Base-by-base conservation (phyloP, 2,797 vertebrate species). In the Martes flavigula region DNA sequence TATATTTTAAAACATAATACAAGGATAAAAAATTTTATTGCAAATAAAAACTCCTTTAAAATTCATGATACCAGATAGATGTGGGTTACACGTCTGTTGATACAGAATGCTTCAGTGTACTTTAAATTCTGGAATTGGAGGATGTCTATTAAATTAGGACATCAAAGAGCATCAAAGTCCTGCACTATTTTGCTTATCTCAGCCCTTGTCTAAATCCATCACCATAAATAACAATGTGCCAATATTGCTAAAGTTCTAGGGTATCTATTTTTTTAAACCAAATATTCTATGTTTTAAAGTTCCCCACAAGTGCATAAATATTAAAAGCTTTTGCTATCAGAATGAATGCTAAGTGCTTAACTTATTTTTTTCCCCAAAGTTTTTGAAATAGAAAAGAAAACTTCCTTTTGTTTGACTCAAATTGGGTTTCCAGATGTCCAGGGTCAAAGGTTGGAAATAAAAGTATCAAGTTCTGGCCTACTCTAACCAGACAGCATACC, bases 361-460 rank as follows among this genome's bases (percentile, higher is more conserved):
- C 72, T 75, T 77, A 98, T 97, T 98, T 98, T 98, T 30, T 27
- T 27, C 93, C 88, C 97, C 97, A 98, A 99, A 98, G 66, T 97
- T 99, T 99, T 98, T 98, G 98, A 98, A 99, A 99, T 97, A 99
- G 98, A 99, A 99, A 99, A 99, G 99, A 99, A 99, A 99, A 99
- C 99, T 99, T 99, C 99, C 99, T 99, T 98, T 95, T 99, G 98
- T 99, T 99, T 98, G 98, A 98, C 98, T 99, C 98, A 99, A 99
- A 99, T 99, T 99, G 99, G 96, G 98, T 99, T 99, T 99, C 99
- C 99, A 99, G 99, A 99, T 99, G 99, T 99, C 98, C 58, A 54
- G 96, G 99, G 99, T 99, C 99, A 99, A 98, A 99, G 99, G 99
- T 99, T 98, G 98, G 98, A 99, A 99, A 99, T 99, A 99, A 99